These are phyloP conservation scores for Lamellibrachia satsuma DNA, from an alignment of 2,888 invertebrate species.

Conservation along the genomic window DNA sequence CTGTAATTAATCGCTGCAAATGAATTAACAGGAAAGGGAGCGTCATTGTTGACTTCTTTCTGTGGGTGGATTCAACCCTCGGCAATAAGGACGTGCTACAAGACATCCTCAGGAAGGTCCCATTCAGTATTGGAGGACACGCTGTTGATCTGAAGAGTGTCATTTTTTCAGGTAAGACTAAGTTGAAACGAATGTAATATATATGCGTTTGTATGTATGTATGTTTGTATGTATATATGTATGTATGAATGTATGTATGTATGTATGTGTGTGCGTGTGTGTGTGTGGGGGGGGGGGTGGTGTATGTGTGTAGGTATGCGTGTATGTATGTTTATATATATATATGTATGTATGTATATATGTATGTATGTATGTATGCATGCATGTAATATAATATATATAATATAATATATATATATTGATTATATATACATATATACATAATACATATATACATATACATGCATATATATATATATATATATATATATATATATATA, in stretches of 20 bases:
- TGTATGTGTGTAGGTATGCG: neutral
- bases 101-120: too few species aligned
- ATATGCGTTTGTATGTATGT: neutral
- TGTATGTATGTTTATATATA: neutral
- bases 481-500: neutral
- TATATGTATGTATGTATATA: neutral
- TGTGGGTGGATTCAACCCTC: too few species aligned
- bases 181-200: neutral
- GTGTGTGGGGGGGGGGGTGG: too few species aligned
- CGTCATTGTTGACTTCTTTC: too few species aligned
- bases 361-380: neutral
- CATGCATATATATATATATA: neutral
- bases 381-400: neutral
- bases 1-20: too few species aligned
- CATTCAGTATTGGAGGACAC: too few species aligned
- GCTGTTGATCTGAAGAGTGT: too few species aligned
- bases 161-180: too few species aligned
- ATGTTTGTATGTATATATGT: neutral
- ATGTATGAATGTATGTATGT: neutral
- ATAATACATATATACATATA: neutral
- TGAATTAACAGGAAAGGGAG: too few species aligned
- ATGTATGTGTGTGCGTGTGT: neutral
- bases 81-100: too few species aligned
- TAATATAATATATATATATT: neutral
- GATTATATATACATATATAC: neutral